Evolutionary conservation across 1,140 invertebrate genomes (phyloP), one percentile per base, ranked within the genome.

Genomic region (Globodera ellingtonae): DNA sequence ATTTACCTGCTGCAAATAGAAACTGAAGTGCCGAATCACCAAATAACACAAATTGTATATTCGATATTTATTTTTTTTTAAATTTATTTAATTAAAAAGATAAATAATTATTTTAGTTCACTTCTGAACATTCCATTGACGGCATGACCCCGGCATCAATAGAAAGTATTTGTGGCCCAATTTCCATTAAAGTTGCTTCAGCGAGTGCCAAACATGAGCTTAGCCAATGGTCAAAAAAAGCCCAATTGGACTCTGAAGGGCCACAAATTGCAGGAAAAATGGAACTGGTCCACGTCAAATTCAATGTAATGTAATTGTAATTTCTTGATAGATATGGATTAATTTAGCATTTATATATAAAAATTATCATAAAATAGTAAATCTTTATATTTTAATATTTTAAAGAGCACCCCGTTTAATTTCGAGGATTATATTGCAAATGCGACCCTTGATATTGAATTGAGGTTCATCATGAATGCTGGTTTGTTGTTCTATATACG

Each of bases 401-500:
- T 79, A 21, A 13, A 79, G 78, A 69, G 83, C 21, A 75, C 75
- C 4, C 82, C 82, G 9, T 81, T 79, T 35, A 73, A 47, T 35
- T 15, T 24, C 6, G 82, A 83, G 13, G 67, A 56, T 47, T 81
- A 83, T 35, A 3, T 84, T 8, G 15, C 74, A 21, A 83, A 83
- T 46, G 82, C 82, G 15, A 83, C 82, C 7, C 15, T 83, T 10
- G 83, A 85, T 15, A 52, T 83, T 56, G 72, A 67, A 15, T 69
- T 83, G 35, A 48, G 46, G 24, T 83, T 72, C 75, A 62, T 6
- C 56, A 62, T 62, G 15, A 62, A 62, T 62, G 10, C 56, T 18
- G 56, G 56, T 15, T 0, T 13, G 56, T 62, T 62, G 10, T 35
- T 35, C 35, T 35, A 35, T 35, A 35, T 35, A 35, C 35, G 24